Base-by-base conservation (phyloP, 2,888 invertebrate genomes). In the Tuberolachnus salignus region DNA sequence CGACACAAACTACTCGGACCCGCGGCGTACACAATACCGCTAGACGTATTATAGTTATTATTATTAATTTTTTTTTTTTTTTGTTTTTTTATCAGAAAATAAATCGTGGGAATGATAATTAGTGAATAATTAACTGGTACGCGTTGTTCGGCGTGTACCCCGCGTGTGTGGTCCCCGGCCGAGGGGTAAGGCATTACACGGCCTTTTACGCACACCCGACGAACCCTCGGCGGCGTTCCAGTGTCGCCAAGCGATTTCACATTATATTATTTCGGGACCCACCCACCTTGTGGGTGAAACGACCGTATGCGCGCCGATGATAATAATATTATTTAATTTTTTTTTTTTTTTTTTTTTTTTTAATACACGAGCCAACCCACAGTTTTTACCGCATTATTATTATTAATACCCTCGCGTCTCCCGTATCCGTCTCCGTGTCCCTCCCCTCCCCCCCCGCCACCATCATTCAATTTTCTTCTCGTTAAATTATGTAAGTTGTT, bases 31-130 rank as follows among this genome's bases (percentile, higher is more conserved):
- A 34, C 34, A 34, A 34, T 34, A 34, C n/a, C n/a, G n/a, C n/a
- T n/a, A n/a, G n/a, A n/a, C n/a, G n/a, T 1, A 2, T 0, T 57
- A 19, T 51, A 34, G 13, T 59, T 71, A n/a, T 34, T 34, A 34
- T 59, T 71, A n/a, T 34, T 34, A 34, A 16, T 34, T 34, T 34
- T 34, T 34, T 34, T 64, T 42, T 53, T 49, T 9, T 57, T 75
- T 14, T 66, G 26, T 67, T 21, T 19, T 75, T 46, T 59, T 55
- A 75, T 75, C 66, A 46, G 66, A 66, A 67, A 75, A 75, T 67
- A 67, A 75, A 75, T 67, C 75, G 75, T 75, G 75, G 75, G 75
- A 75, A 75, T 75, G 75, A 59, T 75, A 75, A 75, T 75, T 75
- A 75, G 75, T 75, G 75, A 75, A 75, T 75, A 75, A 75, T 75